These are phyloP conservation scores for Congeria kusceri DNA, from an alignment of 2,888 invertebrate species.

Conservation along the genomic window DNA sequence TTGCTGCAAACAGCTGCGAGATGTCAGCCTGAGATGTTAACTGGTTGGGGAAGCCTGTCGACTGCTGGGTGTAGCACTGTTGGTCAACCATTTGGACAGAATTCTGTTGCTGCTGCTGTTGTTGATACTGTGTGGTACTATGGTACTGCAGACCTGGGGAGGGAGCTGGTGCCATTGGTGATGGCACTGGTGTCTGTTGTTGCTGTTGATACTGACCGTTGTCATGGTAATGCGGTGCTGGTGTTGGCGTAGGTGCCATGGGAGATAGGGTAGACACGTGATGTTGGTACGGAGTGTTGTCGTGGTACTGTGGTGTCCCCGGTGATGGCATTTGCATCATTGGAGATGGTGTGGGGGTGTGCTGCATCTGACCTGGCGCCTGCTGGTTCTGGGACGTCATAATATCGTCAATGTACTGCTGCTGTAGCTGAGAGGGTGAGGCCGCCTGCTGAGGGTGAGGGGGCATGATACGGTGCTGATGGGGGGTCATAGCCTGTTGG, in stretches of 20 bases:
- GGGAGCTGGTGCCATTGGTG: too few relatives aligned
- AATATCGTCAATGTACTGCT: constrained; percentile 1
- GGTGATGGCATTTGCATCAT: too few relatives aligned
- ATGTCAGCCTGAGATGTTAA: not conserved
- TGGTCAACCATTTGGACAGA: not conserved
- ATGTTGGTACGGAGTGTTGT: too few relatives aligned
- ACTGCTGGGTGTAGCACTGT: not conserved
- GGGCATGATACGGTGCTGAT: not conserved
- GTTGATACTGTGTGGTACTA: not conserved
- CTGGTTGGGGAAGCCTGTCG: not conserved
- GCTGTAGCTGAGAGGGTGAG: not conserved
- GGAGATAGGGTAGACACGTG: too few relatives aligned
- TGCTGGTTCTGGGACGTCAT: not conserved
- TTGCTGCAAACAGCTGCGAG: not conserved
- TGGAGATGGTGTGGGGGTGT: too few relatives aligned
- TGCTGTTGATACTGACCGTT: too few relatives aligned
- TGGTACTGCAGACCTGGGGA: too few relatives aligned
- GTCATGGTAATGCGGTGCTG: too few relatives aligned
- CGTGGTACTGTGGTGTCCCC: too few relatives aligned
- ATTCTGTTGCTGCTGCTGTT: not conserved
- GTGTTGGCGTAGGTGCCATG: too few relatives aligned
- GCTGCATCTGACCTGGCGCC: not conserved
- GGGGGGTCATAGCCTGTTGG: too few relatives aligned
- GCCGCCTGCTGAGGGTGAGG: not conserved
- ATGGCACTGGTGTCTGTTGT: too few relatives aligned